Conservation (phyloP, 2,113 vertebrate genomes). For the Aramus guarauna region DNA sequence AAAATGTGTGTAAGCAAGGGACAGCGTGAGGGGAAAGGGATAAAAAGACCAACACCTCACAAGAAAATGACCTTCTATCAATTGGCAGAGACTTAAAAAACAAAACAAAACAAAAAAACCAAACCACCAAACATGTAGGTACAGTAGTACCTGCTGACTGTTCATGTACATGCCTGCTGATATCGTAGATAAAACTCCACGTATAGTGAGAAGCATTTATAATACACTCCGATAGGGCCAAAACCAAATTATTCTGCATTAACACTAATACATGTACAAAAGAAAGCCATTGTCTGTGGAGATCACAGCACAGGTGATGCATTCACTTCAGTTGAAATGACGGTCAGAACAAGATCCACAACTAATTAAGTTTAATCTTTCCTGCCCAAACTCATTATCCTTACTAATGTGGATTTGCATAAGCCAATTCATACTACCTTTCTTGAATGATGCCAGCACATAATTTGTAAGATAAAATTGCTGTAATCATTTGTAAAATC, state of each 20-base stretch:
- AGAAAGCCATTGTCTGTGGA: not conserved
- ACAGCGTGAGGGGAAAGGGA: not conserved
- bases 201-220: not conserved
- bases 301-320: not conserved
- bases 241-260: not conserved
- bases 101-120: too few relatives aligned
- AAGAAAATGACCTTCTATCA: not conserved
- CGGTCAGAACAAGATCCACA: not conserved
- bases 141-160: not conserved
- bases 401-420: not conserved
- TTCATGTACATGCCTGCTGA: not conserved
- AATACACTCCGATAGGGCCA: not conserved
- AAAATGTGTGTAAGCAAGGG: not conserved
- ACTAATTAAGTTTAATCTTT: conserved; percentile 21
- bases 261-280: not conserved
- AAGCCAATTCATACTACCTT: not conserved
- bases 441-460: not conserved
- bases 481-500: not conserved
- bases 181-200: not conserved
- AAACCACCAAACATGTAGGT: not conserved
- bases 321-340: not conserved
- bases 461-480: not conserved
- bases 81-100: not conserved
- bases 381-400: not conserved
- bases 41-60: not conserved